A percentile compares a stretch with the other conserved stretches of the same genome.
These are phyloP conservation scores for Rhinella marina DNA, from an alignment of 2,797 vertebrate genomes.

Conservation along the genomic window DNA sequence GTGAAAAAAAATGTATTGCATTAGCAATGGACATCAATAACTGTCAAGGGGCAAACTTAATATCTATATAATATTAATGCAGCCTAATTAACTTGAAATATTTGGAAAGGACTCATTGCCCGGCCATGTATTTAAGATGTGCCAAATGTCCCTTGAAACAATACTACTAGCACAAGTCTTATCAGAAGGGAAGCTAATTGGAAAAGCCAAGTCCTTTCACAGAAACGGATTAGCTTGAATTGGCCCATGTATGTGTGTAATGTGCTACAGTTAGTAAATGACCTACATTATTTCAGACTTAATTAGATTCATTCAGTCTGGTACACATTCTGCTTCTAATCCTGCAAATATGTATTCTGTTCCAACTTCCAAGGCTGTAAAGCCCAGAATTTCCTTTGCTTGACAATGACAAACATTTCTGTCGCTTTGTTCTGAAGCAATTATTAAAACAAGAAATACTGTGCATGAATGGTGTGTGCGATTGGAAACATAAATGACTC, in stretches of 20 bases:
- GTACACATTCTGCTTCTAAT: constrained; percentile 32
- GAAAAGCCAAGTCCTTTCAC: not conserved
- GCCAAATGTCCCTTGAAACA: constrained; percentile 1
- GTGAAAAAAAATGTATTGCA: not conserved
- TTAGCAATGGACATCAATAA: not conserved
- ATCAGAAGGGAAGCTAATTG: constrained; percentile 1
- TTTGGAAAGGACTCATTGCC: not conserved
- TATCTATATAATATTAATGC: not conserved
- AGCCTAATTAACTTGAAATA: not conserved
- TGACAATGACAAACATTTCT: constrained; percentile 26
- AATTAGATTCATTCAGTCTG: constrained; percentile 45
- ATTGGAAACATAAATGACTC: not conserved
- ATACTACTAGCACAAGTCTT: not conserved
- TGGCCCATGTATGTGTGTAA: not conserved
- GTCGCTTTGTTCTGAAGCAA: not conserved
- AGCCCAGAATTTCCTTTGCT: constrained; percentile 39
- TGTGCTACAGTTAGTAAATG: constrained; percentile 24
- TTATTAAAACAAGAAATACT: not conserved
- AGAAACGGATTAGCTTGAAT: constrained; percentile 3
- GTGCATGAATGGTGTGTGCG: not conserved
- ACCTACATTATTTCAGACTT: constrained; percentile 45
- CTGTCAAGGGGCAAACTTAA: not conserved
- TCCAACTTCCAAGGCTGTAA: constrained; percentile 1
- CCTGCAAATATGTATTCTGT: constrained; percentile 42
- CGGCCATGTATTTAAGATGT: not conserved